Percentiles rank a stretch among this genome's conserved stretches.
phyloP scores from a whole-genome alignment of 2,113 vertebrate genomes.

The Labrus mixtus region DNA sequence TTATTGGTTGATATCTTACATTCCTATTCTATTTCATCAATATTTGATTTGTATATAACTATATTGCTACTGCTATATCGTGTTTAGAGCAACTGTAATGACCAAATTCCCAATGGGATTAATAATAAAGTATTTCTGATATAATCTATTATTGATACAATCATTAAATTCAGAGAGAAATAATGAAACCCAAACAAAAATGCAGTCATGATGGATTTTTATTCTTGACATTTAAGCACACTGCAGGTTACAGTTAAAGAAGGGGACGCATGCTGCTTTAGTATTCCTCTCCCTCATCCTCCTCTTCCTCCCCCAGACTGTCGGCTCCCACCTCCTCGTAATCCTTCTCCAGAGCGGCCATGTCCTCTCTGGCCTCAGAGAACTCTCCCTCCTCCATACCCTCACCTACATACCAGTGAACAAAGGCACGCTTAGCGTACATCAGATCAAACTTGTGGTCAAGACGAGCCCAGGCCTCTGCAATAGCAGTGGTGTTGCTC shows the following conservation, averaged over 20 bases:
- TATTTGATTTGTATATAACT: no score
- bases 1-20: no score
- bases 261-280: not conserved
- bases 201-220: no score
- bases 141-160: no score
- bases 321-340: constrained; percentile 38
- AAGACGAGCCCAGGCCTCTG: constrained; percentile 87
- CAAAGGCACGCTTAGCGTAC: constrained; percentile 87
- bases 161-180: no score
- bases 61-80: no score
- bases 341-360: constrained; percentile 66
- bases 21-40: no score
- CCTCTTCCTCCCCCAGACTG: not conserved
- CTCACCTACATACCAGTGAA: constrained; percentile 88
- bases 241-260: no score
- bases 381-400: constrained; percentile 84
- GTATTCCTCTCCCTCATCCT: not conserved
- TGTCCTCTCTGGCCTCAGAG: constrained; percentile 65
- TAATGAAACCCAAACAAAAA: no score
- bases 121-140: no score
- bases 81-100: no score
- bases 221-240: not conserved
- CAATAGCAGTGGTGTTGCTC: constrained; percentile 86
- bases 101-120: no score
- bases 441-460: constrained; percentile 88